Conservation (phyloP, 1,140 invertebrate species). For the Mylabris phalerata region DNA sequence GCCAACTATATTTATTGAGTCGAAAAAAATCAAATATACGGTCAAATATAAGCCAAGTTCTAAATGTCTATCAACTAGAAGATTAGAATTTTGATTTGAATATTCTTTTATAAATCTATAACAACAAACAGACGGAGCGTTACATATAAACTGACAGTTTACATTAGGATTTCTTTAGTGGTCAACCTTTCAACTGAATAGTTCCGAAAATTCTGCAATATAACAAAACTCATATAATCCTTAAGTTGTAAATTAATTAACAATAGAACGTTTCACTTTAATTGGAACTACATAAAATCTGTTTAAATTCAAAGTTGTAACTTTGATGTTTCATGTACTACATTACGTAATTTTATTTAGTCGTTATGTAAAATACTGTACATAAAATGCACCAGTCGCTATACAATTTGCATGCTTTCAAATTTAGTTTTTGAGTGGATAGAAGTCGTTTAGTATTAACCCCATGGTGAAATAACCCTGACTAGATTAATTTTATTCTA, state of each 20-base stretch:
- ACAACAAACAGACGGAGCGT: conserved; percentile 8
- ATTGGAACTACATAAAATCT: too few species aligned
- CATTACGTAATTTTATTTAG: conserved; percentile 23
- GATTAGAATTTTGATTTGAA: conserved; percentile 16
- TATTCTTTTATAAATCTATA: conserved; percentile 5
- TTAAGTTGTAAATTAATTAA: too few species aligned
- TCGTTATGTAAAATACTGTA: conserved; percentile 20
- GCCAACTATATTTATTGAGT: too few species aligned
- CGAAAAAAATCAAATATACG: too few species aligned
- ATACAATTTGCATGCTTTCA: conserved; percentile 23
- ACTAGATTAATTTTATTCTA: too few species aligned
- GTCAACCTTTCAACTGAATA: conserved; percentile 3
- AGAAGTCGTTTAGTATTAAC: neutral
- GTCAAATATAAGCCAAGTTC: neutral
- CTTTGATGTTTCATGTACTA: conserved; percentile 14
- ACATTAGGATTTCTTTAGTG: conserved; percentile 8
- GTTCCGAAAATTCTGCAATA: neutral
- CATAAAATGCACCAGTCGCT: conserved; percentile 22
- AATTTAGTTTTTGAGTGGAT: conserved; percentile 21
- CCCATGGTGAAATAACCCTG: too few species aligned
- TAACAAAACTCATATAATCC: too few species aligned
- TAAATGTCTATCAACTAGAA: conserved; percentile 8
- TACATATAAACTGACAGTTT: conserved; percentile 14
- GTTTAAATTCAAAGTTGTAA: too few species aligned
- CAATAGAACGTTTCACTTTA: too few species aligned